phyloP scores from a whole-genome alignment of 2,113 vertebrate genomes.

The Phaethon lepturus region DNA sequence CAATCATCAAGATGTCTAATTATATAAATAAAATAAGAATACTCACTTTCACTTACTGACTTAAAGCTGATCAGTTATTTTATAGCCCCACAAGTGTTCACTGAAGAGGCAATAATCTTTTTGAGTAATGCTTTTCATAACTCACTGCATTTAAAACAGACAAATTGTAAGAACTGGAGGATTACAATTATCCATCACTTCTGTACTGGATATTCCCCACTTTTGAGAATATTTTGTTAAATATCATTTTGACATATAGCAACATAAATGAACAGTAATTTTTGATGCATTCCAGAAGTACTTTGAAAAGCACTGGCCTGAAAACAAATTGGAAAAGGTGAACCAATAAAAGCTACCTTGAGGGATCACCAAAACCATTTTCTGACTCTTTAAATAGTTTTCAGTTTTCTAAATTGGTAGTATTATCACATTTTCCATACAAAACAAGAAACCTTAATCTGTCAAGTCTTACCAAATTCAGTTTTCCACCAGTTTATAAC shows the following conservation, averaged over 20 bases:
- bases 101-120: background rate
- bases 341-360: background rate
- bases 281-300: background rate
- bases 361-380: background rate
- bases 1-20: background rate
- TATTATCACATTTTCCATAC: background rate
- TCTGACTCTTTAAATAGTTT: background rate
- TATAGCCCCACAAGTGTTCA: background rate
- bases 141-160: constrained; percentile 1
- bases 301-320: background rate
- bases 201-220: background rate
- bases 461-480: background rate
- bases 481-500: background rate
- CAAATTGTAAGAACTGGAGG: background rate
- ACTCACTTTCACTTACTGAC: background rate
- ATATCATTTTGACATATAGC: background rate
- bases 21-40: background rate
- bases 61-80: background rate
- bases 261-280: background rate
- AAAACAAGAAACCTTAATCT: background rate
- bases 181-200: background rate
- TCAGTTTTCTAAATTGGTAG: background rate
- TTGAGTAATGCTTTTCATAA: background rate
- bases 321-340: background rate
- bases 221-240: background rate